Percentiles rank a stretch among this genome's conserved stretches.
phyloP scores from a whole-genome alignment of 2,797 vertebrate species.

The Sciurus carolinensis region DNA sequence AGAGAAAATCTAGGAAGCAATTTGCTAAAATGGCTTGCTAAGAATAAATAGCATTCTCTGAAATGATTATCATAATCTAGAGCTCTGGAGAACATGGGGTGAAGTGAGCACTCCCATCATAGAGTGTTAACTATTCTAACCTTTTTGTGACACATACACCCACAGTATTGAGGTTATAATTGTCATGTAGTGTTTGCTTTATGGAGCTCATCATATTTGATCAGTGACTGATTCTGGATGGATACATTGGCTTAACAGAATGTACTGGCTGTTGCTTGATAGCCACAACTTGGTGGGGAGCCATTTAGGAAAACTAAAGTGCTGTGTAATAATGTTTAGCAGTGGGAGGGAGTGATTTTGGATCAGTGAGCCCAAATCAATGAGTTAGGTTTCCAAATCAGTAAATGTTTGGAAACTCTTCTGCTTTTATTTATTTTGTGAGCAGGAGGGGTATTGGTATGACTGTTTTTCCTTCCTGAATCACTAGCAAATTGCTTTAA shows the following conservation, averaged over 20 bases:
- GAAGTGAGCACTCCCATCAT: too few species aligned
- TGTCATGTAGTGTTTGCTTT: not conserved
- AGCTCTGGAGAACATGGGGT: not conserved
- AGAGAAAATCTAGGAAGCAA: not conserved
- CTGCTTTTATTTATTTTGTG: slow-evolving; percentile 43
- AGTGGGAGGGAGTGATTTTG: too few species aligned
- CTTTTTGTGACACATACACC: accelerated
- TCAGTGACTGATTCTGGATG: not conserved
- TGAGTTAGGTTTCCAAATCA: not conserved
- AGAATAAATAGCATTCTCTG: not conserved
- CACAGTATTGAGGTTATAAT: not conserved
- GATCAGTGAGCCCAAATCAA: not conserved
- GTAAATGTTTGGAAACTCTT: slow-evolving; percentile 4
- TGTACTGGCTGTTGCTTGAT: not conserved
- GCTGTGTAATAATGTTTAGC: too few species aligned
- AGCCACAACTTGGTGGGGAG: not conserved
- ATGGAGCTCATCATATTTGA: not conserved
- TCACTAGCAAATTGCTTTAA: slow-evolving; percentile 21
- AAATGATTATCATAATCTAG: not conserved
- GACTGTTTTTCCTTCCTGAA: not conserved
- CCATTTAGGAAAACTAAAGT: not conserved
- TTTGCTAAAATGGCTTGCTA: not conserved
- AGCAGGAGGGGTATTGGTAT: not conserved
- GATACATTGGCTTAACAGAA: not conserved
- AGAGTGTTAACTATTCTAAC: not conserved